Conservation (phyloP, 2,113 vertebrate genomes). For the Hippopotamus amphibius region DNA sequence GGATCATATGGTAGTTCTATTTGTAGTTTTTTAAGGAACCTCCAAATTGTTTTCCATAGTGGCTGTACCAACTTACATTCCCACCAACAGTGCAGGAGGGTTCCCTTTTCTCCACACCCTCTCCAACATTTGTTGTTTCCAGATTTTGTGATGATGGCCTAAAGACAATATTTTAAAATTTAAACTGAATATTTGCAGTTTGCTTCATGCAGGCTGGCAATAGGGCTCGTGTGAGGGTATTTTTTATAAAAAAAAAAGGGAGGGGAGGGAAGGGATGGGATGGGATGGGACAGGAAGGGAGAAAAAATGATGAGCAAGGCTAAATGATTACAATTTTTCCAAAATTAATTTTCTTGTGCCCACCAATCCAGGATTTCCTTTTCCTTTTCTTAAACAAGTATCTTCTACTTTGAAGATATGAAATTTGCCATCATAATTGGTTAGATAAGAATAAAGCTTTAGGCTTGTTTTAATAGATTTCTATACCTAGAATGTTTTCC, state of each 20-base stretch:
- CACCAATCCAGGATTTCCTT: neutral
- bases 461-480: neutral
- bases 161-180: neutral
- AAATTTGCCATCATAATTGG: neutral
- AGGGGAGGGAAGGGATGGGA: neutral
- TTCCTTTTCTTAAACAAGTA: neutral
- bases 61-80: too few relatives aligned
- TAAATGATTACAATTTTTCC: neutral
- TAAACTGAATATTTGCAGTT: slow-evolving; percentile 11
- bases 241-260: neutral
- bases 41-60: too few relatives aligned
- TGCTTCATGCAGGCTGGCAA: neutral
- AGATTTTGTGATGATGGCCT: neutral
- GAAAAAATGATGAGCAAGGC: slow-evolving; percentile 21
- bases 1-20: too few relatives aligned
- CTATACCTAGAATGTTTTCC: neutral
- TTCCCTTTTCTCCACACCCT: too few relatives aligned
- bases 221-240: neutral
- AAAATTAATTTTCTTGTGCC: neutral
- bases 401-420: neutral
- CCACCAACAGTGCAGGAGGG: too few relatives aligned
- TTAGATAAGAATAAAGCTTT: neutral
- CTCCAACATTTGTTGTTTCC: too few relatives aligned
- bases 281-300: neutral
- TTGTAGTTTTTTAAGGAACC: too few relatives aligned